phyloP scores from a whole-genome alignment of 2,797 vertebrate genomes.

The Pampus argenteus region DNA sequence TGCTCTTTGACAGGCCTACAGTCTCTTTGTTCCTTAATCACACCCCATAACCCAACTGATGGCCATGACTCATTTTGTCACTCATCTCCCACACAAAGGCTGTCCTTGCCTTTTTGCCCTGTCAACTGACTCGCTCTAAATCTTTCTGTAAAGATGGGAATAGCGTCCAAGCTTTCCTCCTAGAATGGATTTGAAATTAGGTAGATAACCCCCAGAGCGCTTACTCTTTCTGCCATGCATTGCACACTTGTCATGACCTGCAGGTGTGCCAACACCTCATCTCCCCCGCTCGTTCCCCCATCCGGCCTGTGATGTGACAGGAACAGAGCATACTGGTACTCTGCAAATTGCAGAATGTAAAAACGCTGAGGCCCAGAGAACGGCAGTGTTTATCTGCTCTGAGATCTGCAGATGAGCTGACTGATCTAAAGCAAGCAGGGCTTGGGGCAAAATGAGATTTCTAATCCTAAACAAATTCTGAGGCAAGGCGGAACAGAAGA shows the following conservation, averaged over 20 bases:
- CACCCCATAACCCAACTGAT: constrained; percentile 73
- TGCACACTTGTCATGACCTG: constrained; percentile 67
- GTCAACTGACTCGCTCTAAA: constrained; percentile 75
- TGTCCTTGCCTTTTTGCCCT: constrained; percentile 75
- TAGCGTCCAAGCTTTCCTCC: constrained; percentile 61
- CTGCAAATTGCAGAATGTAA: constrained; percentile 70
- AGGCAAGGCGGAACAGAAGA: constrained; percentile 74
- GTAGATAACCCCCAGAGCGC: constrained; percentile 72
- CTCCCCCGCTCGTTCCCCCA: constrained; percentile 15
- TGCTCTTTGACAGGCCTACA: constrained; percentile 60
- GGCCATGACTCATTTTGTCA: constrained; percentile 78
- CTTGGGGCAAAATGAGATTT: constrained; percentile 80
- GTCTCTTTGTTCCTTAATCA: constrained; percentile 75
- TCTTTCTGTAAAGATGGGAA: constrained; percentile 75
- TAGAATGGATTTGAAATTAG: constrained; percentile 76
- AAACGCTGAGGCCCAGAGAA: constrained; percentile 74
- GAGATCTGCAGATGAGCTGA: constrained; percentile 82
- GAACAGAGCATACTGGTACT: constrained; percentile 63
- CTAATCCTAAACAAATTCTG: constrained; percentile 84
- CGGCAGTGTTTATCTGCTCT: constrained; percentile 71
- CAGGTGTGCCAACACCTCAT: constrained; percentile 61
- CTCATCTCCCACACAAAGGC: constrained; percentile 79
- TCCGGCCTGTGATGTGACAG: constrained; percentile 61
- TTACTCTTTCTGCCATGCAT: constrained; percentile 64
- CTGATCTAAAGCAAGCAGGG: constrained; percentile 82